phyloP scores from a whole-genome alignment of 2,797 vertebrate species.

The Catamblyrhynchus diadema region DNA sequence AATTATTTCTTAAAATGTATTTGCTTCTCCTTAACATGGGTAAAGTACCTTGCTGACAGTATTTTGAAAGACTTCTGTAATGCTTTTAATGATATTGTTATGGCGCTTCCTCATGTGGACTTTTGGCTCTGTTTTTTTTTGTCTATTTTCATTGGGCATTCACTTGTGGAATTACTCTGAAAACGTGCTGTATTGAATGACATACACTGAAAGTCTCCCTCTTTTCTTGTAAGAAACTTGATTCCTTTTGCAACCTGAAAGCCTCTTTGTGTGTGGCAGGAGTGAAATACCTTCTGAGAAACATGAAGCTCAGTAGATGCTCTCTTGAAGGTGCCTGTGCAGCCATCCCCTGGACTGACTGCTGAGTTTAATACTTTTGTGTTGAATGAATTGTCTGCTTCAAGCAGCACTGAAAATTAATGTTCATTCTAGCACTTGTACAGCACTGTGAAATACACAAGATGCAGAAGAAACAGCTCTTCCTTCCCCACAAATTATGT shows the following conservation, averaged over 20 bases:
- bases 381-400: not conserved
- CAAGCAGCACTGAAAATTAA: not conserved
- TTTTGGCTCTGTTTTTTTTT: not conserved
- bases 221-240: not conserved
- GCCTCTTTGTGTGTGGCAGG: not conserved
- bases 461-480: not conserved
- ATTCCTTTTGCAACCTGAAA: not conserved
- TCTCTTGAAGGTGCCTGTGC: not conserved
- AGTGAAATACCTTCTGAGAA: not conserved
- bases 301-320: not conserved
- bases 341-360: not conserved
- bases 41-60: not conserved
- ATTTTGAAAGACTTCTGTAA: not conserved
- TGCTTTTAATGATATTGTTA: not conserved
- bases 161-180: not conserved
- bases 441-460: not conserved
- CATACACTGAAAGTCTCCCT: not conserved
- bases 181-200: not conserved
- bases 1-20: not conserved
- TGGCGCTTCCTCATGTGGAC: not conserved
- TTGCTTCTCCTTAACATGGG: not conserved
- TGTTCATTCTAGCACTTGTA: not conserved
- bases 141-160: not conserved
- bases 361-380: not conserved
- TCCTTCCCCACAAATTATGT: not conserved